phyloP scores from a whole-genome alignment of 2,888 invertebrate genomes.

The Magallana nippona region DNA sequence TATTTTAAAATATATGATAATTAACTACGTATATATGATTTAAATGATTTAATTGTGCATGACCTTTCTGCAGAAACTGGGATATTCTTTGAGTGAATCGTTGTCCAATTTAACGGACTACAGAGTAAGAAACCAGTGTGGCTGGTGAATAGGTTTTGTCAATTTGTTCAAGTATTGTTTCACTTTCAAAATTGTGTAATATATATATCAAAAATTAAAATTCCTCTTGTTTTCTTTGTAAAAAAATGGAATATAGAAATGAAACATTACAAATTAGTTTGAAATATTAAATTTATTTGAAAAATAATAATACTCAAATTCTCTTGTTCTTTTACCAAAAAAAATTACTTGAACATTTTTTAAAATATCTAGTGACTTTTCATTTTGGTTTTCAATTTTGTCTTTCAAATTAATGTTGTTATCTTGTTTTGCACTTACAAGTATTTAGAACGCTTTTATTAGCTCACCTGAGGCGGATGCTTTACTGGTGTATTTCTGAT shows the following conservation, averaged over 20 bases:
- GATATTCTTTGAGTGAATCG: constrained; percentile 26
- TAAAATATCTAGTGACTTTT: not conserved
- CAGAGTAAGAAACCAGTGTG: constrained; percentile 10
- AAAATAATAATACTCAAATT: too few species aligned
- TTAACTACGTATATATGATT: too few species aligned
- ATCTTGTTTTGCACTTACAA: constrained; percentile 19
- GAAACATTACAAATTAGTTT: too few species aligned
- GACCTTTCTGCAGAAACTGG: constrained; percentile 26
- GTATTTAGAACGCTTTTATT: not conserved
- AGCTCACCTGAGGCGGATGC: too few species aligned
- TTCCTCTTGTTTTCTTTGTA: too few species aligned
- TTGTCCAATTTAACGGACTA: constrained; percentile 20
- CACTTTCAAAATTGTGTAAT: not conserved
- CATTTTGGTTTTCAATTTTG: not conserved
- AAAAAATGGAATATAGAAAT: too few species aligned
- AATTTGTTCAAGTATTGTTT: constrained; percentile 14
- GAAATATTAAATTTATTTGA: not conserved
- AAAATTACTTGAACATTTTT: not conserved
- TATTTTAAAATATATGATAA: too few species aligned
- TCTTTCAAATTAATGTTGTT: not conserved
- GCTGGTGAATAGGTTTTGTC: not conserved
- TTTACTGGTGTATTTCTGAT: too few species aligned
- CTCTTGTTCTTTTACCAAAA: not conserved
- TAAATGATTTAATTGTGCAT: not conserved
- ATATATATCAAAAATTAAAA: too few species aligned